Conservation (phyloP, 2,888 invertebrate species). For the Scelioninae gen. 2 region DNA sequence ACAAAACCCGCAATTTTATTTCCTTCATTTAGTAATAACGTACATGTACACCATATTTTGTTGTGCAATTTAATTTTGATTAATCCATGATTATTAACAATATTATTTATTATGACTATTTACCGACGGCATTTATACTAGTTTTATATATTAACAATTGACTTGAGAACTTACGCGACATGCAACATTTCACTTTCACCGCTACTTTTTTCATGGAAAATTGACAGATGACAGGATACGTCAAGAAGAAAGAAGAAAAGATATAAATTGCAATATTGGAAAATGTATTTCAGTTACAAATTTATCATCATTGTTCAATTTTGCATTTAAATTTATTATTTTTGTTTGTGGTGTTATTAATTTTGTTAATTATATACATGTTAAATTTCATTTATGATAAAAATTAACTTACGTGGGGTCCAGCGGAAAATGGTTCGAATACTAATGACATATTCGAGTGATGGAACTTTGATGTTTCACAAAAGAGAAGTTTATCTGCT, state of each 20-base stretch:
- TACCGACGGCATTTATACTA: too few relatives aligned
- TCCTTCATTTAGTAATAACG: background rate
- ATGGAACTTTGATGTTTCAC: background rate
- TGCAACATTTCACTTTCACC: conserved; percentile 5
- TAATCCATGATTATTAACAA: background rate
- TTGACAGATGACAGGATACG: background rate
- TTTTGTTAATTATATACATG: background rate
- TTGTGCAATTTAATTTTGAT: too few relatives aligned
- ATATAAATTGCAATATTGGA: background rate
- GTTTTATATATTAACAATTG: too few relatives aligned
- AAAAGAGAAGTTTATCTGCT: background rate
- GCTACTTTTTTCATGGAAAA: conserved; percentile 1
- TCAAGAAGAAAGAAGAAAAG: background rate
- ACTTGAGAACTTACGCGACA: background rate
- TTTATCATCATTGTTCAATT: too few relatives aligned
- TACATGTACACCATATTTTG: too few relatives aligned
- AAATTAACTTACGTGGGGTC: background rate
- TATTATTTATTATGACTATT: background rate
- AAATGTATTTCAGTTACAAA: too few relatives aligned
- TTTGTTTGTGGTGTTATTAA: background rate
- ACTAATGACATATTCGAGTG: background rate
- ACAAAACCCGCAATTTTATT: conserved; percentile 9
- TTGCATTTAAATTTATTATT: background rate
- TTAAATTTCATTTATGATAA: background rate
- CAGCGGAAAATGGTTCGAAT: background rate